Base-by-base conservation (phyloP, 2,797 vertebrate species). In the Emydoidea blandingii region DNA sequence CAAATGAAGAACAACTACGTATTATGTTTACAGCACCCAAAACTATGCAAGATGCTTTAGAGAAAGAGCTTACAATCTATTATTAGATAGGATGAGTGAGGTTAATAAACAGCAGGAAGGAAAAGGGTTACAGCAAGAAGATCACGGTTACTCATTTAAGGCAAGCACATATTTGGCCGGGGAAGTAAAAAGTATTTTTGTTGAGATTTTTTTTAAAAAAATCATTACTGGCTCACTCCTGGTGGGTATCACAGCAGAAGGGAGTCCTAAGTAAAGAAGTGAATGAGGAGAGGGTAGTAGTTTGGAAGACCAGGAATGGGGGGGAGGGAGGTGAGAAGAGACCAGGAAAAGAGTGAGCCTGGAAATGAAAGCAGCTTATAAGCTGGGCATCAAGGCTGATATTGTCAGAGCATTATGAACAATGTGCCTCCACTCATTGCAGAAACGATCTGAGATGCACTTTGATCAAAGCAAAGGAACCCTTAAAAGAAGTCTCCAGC, bases 31-130 rank as follows among this genome's bases (percentile, higher is more conserved):
- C 10, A 88, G 23, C 41, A 29, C 87, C 89, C 88, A 78, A 85
- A 92, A 93, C 49, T 78, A 78, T 31, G 34, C 21, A 78, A 6
- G 5, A 25, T 86, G 49, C 59, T 95, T 95, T 72, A 85, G 78
- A 91, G 59, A 59, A 94, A 14, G 27, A 83, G 31, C 21, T 11
- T 81, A 2, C 49, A 89, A 90, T 80, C 62, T 62, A 54, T 53
- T 49, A 53, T 14, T 87, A 59, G 74, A 90, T 68, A 59, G 62
- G 76, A 92, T 10, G 89, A 85, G 23, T 74, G 72, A 86, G 76
- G 49, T 50, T 91, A 96, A 88, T 34, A 91, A 96, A 37, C 87
- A 89, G 52, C 84, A 94, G 83, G 81, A 91, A 91, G 1, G 85
- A n/a, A 31, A 31, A 93, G 91, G 78, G 72, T 91, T 80, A 65